Evolutionary conservation across 2,888 invertebrate genomes (phyloP).

Genomic region (Fabriciana adippe): DNA sequence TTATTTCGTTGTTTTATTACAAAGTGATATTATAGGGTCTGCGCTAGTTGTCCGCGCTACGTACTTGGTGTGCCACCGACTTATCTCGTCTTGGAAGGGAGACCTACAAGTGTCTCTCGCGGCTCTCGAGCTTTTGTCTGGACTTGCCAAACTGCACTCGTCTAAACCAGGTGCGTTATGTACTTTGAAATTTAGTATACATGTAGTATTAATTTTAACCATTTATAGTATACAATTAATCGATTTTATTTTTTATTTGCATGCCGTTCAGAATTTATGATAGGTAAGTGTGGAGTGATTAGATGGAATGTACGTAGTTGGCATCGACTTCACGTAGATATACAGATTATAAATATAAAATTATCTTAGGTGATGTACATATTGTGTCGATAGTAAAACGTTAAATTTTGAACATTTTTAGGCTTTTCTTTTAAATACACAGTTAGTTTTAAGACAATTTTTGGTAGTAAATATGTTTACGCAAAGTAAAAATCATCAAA

Average conservation of each 20-base stretch:
- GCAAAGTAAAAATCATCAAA: too few species aligned
- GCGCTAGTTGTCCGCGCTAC: constrained; percentile 96
- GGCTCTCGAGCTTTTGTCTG: constrained; percentile 94
- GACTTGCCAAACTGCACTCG: constrained; percentile 94
- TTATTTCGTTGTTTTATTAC: not conserved
- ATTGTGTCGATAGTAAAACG: too few species aligned
- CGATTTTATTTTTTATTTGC: constrained; percentile 46
- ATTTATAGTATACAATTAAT: not conserved
- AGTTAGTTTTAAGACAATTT: too few species aligned
- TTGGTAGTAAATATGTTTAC: too few species aligned
- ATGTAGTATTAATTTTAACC: not conserved
- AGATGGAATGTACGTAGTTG: too few species aligned
- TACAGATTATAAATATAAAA: too few species aligned
- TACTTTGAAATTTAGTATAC: too few species aligned
- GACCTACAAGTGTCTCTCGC: constrained; percentile 97
- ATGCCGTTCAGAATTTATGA: constrained; percentile 69
- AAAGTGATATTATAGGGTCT: constrained; percentile 55
- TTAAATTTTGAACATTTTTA: too few species aligned
- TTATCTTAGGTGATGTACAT: too few species aligned
- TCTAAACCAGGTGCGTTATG: constrained; percentile 89
- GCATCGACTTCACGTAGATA: too few species aligned
- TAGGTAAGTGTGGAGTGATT: constrained; percentile 57
- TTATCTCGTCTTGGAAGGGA: constrained; percentile 98
- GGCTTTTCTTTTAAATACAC: too few species aligned
- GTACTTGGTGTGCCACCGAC: constrained; percentile 95